phyloP scores from a whole-genome alignment of 2,888 invertebrate species.

The Torymus aiolomorphi region DNA sequence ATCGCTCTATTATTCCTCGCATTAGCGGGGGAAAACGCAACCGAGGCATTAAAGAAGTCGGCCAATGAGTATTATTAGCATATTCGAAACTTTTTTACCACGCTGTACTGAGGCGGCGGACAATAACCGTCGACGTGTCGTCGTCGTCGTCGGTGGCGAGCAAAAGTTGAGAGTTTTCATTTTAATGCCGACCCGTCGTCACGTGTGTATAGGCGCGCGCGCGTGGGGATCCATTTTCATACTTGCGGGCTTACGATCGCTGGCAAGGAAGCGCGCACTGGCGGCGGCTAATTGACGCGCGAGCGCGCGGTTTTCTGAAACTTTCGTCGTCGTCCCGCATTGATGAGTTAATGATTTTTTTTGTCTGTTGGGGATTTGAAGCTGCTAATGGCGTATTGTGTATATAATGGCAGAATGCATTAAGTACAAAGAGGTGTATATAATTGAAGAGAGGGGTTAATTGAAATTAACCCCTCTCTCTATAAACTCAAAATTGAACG shows the following conservation, averaged over 20 bases:
- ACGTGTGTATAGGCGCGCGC: neutral
- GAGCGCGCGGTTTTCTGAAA: too few relatives aligned
- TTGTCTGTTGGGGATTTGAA: too few relatives aligned
- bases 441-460: too few relatives aligned
- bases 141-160: neutral
- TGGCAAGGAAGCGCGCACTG: slow-evolving; percentile 7
- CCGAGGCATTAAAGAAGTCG: slow-evolving; percentile 15
- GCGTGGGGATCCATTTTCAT: slow-evolving; percentile 11
- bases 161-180: slow-evolving; percentile 20
- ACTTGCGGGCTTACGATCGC: slow-evolving; percentile 3
- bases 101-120: neutral
- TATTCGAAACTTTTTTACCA: slow-evolving; percentile 13
- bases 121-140: slow-evolving; percentile 10
- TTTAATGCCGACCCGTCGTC: slow-evolving; percentile 11
- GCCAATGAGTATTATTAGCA: slow-evolving; percentile 36
- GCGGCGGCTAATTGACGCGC: neutral
- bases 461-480: too few relatives aligned
- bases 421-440: too few relatives aligned
- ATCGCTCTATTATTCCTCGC: neutral
- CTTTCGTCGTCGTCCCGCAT: too few relatives aligned
- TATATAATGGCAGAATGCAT: too few relatives aligned
- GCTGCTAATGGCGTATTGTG: too few relatives aligned
- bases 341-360: too few relatives aligned
- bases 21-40: neutral
- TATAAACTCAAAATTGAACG: too few relatives aligned